Evolutionary conservation across 1,140 invertebrate species (phyloP), one percentile per base, ranked within the genome.

Genomic region (Anoplophora glabripennis): DNA sequence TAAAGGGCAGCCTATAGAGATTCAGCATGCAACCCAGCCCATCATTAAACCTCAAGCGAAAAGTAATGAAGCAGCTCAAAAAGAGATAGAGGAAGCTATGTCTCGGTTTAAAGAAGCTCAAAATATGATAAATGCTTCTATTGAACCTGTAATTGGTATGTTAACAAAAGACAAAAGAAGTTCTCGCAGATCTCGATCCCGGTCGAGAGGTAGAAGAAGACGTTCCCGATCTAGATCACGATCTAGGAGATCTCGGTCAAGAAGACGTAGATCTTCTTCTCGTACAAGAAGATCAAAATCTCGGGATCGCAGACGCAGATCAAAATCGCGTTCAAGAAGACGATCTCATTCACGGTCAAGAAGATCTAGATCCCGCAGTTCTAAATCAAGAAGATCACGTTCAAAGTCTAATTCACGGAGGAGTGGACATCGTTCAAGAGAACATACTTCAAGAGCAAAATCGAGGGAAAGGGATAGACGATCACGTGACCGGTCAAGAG

Each of bases 21-120:
- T 98, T 9, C 88, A 86, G 61, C 95, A 98, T 79, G 89, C 96
- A 0, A 94, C 88, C 33, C 89, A 92, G 74, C 87, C 90, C 2
- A 97, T 98, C 52, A 84, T 86, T 0, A 97, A 96, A 72, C 95
- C 95, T 2, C 93, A 93, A 75, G 89, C 92, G 0, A 97, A 97
- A 76, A 94, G 89, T 60, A 95, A 96, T 75, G 93, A 97, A 75
- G 93, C 92, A 4, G 93, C 93, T 0, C 93, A 96, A 69, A 84
- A 90, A 46, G 94, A 98, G 79, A 96, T 98, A 44, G 94, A 98
- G 72, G 95, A 97, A 74, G 94, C 94, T 0, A 96, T 98, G 94
- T 93, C 93, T 33, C 82, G 94, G 62, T 42, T 42, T 4, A 96
- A 96, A 71, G 94, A 98, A 79, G 93, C 94, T 0, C 93, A 96